A percentile compares a stretch with the other conserved stretches of the same genome.
Conservation (phyloP, 1,140 invertebrate species). For the Pantala flavescens region DNA sequence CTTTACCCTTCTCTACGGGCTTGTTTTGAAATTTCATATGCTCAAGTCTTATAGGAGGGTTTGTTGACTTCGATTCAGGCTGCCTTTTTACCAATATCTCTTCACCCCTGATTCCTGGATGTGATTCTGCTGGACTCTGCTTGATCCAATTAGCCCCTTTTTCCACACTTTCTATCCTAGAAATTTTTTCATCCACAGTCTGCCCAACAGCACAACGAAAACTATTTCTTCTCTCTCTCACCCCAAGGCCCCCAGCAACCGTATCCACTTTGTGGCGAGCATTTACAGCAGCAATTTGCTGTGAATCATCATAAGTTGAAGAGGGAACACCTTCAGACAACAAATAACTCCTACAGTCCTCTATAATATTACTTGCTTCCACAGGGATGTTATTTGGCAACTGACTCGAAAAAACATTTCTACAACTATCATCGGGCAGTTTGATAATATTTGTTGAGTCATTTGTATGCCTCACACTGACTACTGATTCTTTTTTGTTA, state of each 20-base stretch:
- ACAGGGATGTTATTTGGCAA: too few relatives aligned
- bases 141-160: slow-evolving; percentile 22
- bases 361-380: too few relatives aligned
- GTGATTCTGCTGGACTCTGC: background rate
- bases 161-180: slow-evolving; percentile 13
- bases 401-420: too few relatives aligned
- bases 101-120: background rate
- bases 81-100: background rate
- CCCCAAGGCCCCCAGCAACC: slow-evolving; percentile 28
- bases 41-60: too few relatives aligned
- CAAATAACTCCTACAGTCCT: too few relatives aligned
- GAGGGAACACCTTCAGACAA: too few relatives aligned
- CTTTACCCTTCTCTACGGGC: too few relatives aligned
- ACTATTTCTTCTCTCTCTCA: slow-evolving; percentile 34
- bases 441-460: too few relatives aligned
- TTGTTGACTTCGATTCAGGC: background rate
- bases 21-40: too few relatives aligned
- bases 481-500: too few relatives aligned
- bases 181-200: slow-evolving; percentile 16
- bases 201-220: slow-evolving; percentile 35
- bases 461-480: too few relatives aligned
- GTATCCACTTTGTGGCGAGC: slow-evolving; percentile 26
- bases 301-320: slow-evolving; percentile 15
- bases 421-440: too few relatives aligned
- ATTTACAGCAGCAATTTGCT: slow-evolving; percentile 18